Conservation (phyloP, 2,113 vertebrate genomes). For the Argyrosomus japonicus region DNA sequence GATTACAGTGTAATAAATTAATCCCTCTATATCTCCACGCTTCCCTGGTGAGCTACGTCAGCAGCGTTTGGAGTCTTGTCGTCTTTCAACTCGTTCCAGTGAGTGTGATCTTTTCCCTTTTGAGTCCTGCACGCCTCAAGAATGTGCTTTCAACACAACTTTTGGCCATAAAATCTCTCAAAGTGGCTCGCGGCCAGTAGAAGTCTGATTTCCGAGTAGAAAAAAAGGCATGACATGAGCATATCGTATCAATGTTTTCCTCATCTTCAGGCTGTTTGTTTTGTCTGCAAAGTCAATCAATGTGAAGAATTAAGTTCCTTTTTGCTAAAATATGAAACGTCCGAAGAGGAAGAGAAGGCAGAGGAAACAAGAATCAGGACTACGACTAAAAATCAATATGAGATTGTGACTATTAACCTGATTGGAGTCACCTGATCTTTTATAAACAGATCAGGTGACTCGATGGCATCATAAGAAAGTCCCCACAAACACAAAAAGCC, state of each 20-base stretch:
- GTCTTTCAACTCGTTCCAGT: slow-evolving; percentile 44
- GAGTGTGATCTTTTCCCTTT: neutral
- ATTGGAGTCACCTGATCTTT: neutral
- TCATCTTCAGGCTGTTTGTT: neutral
- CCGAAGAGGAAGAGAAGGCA: neutral
- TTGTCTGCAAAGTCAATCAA: neutral
- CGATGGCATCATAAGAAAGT: neutral
- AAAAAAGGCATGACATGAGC: no score
- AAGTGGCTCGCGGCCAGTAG: neutral
- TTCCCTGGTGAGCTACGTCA: slow-evolving; percentile 42
- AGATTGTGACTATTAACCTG: neutral
- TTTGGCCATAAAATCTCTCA: no score
- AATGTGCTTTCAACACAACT: neutral
- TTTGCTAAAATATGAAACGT: neutral
- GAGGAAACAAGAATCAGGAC: neutral
- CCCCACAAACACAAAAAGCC: neutral
- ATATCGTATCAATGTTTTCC: neutral
- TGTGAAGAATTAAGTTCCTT: neutral
- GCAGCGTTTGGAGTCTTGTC: slow-evolving; percentile 33
- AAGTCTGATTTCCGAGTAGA: no score
- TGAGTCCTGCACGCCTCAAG: neutral
- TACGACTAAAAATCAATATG: neutral
- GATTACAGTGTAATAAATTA: slow-evolving; percentile 66
- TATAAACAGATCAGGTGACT: neutral
- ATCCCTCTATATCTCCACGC: slow-evolving; percentile 45